phyloP scores from a whole-genome alignment of 2,797 vertebrate genomes.

The Phoebastria nigripes region DNA sequence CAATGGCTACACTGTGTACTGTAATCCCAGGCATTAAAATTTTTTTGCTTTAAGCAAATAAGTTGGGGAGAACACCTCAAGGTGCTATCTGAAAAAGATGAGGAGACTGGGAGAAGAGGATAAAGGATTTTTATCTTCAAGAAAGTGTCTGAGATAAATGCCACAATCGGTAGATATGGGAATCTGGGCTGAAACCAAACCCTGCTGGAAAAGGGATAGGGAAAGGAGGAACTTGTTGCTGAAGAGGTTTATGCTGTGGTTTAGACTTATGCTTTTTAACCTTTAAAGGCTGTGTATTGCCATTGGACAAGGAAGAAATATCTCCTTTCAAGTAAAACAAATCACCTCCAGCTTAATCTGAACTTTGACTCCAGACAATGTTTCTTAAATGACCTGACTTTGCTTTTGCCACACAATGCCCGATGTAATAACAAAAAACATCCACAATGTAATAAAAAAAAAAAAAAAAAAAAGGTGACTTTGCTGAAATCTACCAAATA shows the following conservation, averaged over 20 bases:
- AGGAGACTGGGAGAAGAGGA: background rate
- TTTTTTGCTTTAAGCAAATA: background rate
- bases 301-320: background rate
- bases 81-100: background rate
- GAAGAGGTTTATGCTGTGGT: background rate
- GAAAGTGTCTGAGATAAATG: background rate
- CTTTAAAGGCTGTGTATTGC: background rate
- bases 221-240: background rate
- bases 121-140: background rate
- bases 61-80: background rate
- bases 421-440: background rate
- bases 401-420: background rate
- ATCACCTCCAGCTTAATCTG: background rate
- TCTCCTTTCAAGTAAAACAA: background rate
- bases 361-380: background rate
- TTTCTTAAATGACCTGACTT: background rate
- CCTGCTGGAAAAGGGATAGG: background rate
- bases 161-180: background rate
- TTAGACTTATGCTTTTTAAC: background rate
- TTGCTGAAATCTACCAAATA: background rate
- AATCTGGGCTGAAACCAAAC: background rate
- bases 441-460: background rate
- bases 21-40: background rate
- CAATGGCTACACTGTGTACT: background rate
- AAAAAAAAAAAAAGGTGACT: background rate